A percentile compares a stretch with the other conserved stretches of the same genome.
These are phyloP conservation scores for Protodeltote pygarga DNA, from an alignment of 2,888 invertebrate genomes.

Conservation along the genomic window DNA sequence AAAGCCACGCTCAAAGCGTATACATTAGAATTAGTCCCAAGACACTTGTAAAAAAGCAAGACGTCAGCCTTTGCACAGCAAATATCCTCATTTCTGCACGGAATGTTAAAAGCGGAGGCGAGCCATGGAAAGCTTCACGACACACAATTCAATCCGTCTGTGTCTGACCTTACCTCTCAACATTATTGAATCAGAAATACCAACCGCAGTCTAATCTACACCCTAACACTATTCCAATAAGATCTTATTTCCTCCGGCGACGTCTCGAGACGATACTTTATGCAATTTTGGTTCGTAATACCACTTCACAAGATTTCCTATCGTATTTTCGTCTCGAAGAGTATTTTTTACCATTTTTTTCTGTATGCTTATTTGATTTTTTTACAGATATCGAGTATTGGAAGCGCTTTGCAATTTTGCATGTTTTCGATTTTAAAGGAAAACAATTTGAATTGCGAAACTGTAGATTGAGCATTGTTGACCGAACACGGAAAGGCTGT, in stretches of 20 bases:
- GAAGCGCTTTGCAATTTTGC: conserved; percentile 43
- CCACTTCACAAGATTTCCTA: conserved; percentile 43
- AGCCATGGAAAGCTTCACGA: conserved; percentile 48
- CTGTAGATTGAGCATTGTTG: conserved; percentile 15
- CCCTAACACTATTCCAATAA: conserved; percentile 48
- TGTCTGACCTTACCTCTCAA: conserved; percentile 49
- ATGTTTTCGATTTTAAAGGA: conserved; percentile 44
- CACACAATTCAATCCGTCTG: conserved; percentile 61
- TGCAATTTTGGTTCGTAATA: conserved; percentile 44
- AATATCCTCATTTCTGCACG: conserved; percentile 42
- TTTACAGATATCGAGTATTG: conserved; percentile 51
- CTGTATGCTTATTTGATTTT: conserved; percentile 53
- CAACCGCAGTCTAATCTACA: conserved; percentile 49
- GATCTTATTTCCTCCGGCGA: conserved; percentile 48
- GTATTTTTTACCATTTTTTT: conserved; percentile 41
- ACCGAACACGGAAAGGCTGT: neutral
- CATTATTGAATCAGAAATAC: conserved; percentile 58
- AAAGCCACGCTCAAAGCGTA: conserved; percentile 20
- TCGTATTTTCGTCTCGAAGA: conserved; percentile 33
- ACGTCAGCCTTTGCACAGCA: conserved; percentile 33
- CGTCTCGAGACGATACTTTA: conserved; percentile 17
- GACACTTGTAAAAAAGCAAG: conserved; percentile 32
- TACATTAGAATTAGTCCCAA: conserved; percentile 45
- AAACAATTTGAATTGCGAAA: conserved; percentile 39
- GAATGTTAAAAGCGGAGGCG: conserved; percentile 36